These are phyloP conservation scores for Brachypterus glaber DNA, from an alignment of 2,888 invertebrate species.

Conservation along the genomic window DNA sequence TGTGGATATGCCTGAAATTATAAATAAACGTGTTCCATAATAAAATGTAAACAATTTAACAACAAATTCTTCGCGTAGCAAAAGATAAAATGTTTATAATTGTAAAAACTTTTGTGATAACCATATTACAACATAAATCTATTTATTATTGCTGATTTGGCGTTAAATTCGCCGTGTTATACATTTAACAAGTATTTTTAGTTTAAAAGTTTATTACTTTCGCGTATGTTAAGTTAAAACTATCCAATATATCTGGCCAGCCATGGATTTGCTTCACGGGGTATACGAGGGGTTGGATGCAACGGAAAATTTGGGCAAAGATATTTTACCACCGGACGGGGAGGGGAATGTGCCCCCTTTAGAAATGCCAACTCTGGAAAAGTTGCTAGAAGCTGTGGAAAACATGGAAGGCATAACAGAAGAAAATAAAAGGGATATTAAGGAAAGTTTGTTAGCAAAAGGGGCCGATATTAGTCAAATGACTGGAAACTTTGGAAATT, in stretches of 20 bases:
- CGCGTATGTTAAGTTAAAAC: too few species aligned
- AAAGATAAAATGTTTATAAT: too few species aligned
- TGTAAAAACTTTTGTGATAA: too few species aligned
- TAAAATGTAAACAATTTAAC: too few species aligned
- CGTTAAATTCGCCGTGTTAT: too few species aligned
- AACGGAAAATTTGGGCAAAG: neutral
- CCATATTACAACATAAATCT: conserved; percentile 15
- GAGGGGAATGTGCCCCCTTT: conserved; percentile 14
- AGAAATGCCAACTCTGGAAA: conserved; percentile 19
- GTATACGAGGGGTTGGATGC: conserved; percentile 24
- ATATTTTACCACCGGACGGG: neutral
- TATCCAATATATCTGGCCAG: too few species aligned
- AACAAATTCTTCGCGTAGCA: too few species aligned
- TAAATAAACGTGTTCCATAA: too few species aligned
- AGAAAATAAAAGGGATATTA: neutral
- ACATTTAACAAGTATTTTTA: too few species aligned
- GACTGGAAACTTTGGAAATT: neutral
- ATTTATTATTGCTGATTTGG: conserved; percentile 14
- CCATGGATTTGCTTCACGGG: conserved; percentile 24
- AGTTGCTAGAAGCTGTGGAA: conserved; percentile 23
- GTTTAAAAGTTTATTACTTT: too few species aligned
- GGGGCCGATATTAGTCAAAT: neutral
- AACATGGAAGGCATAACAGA: conserved; percentile 22
- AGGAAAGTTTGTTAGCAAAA: neutral
- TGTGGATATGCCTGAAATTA: too few species aligned